Percentiles rank a stretch among this genome's conserved stretches.
Evolutionary conservation across 2,888 invertebrate genomes (phyloP).

Genomic region (Volucella inanis): DNA sequence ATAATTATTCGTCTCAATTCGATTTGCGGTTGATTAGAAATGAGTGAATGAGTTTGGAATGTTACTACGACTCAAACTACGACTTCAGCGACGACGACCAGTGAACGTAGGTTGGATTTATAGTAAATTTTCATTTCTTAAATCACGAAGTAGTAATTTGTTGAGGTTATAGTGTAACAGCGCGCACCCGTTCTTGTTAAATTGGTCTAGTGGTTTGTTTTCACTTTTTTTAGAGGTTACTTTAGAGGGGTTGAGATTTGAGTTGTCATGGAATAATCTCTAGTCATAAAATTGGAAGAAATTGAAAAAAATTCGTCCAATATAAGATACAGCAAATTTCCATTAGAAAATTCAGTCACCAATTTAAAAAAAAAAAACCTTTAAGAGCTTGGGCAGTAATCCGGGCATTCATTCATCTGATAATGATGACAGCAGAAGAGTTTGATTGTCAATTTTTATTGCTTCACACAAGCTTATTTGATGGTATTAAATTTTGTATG

Average conservation of each 20-base stretch:
- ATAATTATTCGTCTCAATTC: conserved; percentile 41
- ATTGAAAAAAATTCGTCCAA: too few relatives aligned
- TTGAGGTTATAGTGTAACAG: conserved; percentile 15
- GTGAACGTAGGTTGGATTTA: conserved; percentile 18
- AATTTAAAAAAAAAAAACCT: not conserved
- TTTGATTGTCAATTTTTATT: conserved; percentile 1
- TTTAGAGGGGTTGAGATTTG: too few relatives aligned
- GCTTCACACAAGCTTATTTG: conserved; percentile 10
- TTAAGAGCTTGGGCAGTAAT: not conserved
- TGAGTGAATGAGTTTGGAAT: conserved; percentile 60
- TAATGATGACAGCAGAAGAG: conserved; percentile 11
- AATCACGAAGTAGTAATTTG: conserved; percentile 34
- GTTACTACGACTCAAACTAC: conserved; percentile 27
- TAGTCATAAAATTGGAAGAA: too few relatives aligned
- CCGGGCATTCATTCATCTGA: not conserved
- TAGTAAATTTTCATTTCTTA: not conserved
- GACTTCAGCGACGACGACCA: too few relatives aligned
- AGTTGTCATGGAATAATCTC: too few relatives aligned
- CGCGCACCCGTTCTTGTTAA: conserved; percentile 25
- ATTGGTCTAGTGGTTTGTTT: not conserved
- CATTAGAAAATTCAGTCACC: too few relatives aligned
- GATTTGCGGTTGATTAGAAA: conserved; percentile 46
- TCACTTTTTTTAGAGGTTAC: not conserved
- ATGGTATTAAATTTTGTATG: not conserved
- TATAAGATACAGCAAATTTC: too few relatives aligned